Evolutionary conservation across 2,113 vertebrate genomes (phyloP).

Genomic region (Myotis davidii): DNA sequence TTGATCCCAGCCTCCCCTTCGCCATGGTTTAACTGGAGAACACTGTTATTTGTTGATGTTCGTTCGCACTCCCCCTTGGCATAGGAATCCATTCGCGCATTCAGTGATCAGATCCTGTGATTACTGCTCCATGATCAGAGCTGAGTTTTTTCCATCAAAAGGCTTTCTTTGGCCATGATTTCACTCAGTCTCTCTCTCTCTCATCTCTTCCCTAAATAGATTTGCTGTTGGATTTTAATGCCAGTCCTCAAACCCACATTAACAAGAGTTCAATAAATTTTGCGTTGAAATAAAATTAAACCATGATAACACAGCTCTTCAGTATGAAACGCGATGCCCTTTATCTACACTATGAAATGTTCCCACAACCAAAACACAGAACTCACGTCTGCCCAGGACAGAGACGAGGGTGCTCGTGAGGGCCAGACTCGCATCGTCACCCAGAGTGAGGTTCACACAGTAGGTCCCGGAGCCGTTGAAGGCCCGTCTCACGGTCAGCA

Average conservation of each 20-base stretch:
- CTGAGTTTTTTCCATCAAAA: not conserved
- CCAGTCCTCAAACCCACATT: slow-evolving; percentile 18
- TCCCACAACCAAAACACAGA: not conserved
- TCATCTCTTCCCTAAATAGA: not conserved
- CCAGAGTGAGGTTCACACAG: slow-evolving; percentile 95
- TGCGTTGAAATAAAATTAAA: not conserved
- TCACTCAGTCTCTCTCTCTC: not conserved
- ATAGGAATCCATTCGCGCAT: not conserved
- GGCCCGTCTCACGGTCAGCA: slow-evolving; percentile 88
- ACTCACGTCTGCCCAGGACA: slow-evolving; percentile 85
- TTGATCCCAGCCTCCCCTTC: not conserved
- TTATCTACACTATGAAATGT: not conserved
- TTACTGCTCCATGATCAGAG: not conserved
- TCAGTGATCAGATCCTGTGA: not conserved
- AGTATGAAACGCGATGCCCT: not conserved
- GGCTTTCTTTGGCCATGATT: not conserved
- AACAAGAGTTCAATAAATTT: not conserved
- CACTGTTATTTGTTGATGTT: not conserved
- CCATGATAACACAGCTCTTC: not conserved
- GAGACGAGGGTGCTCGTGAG: slow-evolving; percentile 91
- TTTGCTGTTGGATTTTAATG: not conserved
- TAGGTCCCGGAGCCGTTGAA: slow-evolving; percentile 92
- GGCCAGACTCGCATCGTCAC: slow-evolving; percentile 88
- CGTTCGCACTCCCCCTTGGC: not conserved
- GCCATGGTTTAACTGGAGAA: not conserved